Base-by-base conservation (phyloP, 2,888 invertebrate genomes). In the Leptinotarsa rubiginosa region DNA sequence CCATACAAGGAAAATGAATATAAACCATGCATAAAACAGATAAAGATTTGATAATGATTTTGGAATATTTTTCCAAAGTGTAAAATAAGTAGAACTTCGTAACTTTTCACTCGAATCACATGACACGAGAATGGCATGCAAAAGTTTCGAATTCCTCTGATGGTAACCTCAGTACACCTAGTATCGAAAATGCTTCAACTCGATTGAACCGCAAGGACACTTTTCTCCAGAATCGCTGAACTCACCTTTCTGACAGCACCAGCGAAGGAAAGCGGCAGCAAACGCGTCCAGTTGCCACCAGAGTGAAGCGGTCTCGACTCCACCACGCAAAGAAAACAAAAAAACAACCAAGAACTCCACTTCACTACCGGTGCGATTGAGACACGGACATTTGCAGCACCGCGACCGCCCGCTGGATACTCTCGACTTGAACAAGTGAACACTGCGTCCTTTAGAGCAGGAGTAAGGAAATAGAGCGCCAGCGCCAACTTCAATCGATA, bases 401-500 rank as follows among this genome's bases (percentile, higher is more conserved):
- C 70, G 70, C 75, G 68, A 49, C 50, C 67, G 68, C 65, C 54
- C 31, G 59, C 69, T 65, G 54, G 73, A 67, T 52, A 49, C 70
- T 59, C 69, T 73, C n/a, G 47, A 70, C 62, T 54, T 49, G 56
- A 49, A 25, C 69, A 69, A 62, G 52, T 66, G 72, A 69, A 77
- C 75, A 76, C 82, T 81, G 83, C 83, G 79, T 82, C 81, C 80
- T 79, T 79, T 78, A 80, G 79, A 79, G 78, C 76, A 73, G 71
- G 71, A 75, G 65, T 70, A 65, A 73, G 72, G 75, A 41, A 31
- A 31, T 49, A 72, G 47, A 56, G 83, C 84, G 83, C 83, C 83
- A 82, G 82, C 85, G 84, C 84, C 81, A 79, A 78, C 74, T 70
- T 77, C 62, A 80, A 85, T 85, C 85, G 85, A 85, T 85, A 84